A percentile compares a stretch with the other conserved stretches of the same genome.
phyloP scores from a whole-genome alignment of 2,113 vertebrate genomes.

The Patagioenas fasciata region DNA sequence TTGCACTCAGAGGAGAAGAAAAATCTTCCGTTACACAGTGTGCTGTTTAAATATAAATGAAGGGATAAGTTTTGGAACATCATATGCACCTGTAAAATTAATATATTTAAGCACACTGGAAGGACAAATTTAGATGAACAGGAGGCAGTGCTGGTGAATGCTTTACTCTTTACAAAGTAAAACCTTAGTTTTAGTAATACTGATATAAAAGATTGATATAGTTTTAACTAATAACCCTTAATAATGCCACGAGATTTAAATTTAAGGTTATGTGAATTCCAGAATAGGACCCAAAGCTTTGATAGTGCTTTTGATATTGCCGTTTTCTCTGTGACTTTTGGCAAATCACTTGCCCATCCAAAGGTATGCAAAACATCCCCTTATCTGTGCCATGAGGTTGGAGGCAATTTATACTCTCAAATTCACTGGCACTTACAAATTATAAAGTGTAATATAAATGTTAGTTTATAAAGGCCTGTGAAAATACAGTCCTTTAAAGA shows the following conservation, averaged over 20 bases:
- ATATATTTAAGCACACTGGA: background rate
- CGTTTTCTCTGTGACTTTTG: background rate
- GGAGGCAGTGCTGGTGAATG: background rate
- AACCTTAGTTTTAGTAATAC: background rate
- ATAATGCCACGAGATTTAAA: background rate
- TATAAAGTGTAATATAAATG: background rate
- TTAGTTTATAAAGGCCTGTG: background rate
- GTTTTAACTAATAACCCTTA: background rate
- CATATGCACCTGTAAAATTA: background rate
- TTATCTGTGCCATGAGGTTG: background rate
- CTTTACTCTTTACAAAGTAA: background rate
- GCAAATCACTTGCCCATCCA: background rate
- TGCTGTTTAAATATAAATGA: background rate
- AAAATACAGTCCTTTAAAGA: background rate
- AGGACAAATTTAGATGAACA: background rate
- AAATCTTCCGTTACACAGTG: background rate
- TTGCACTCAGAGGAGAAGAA: background rate
- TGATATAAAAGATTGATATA: background rate
- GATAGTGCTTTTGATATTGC: background rate
- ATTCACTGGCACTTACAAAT: background rate
- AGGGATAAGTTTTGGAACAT: background rate
- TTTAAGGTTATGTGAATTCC: background rate
- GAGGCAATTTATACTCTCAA: background rate
- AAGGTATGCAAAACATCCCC: background rate
- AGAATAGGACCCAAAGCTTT: background rate